phyloP scores from a whole-genome alignment of 2,113 vertebrate species.

The Mystacornis crossleyi region DNA sequence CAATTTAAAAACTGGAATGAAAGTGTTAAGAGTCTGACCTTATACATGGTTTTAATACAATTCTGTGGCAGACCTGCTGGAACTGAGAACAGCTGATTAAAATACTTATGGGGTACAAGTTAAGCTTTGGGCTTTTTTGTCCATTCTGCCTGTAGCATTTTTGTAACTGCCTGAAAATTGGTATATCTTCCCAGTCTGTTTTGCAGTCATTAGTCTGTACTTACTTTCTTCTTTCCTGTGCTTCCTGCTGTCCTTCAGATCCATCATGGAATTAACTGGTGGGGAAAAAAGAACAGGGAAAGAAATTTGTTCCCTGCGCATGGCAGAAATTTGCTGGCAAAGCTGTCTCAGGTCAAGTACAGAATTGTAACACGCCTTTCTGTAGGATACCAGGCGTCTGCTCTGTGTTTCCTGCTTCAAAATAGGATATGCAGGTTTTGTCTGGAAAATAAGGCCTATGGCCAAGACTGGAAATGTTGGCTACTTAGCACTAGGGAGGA shows the following conservation, averaged over 20 bases:
- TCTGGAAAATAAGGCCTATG: neutral
- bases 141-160: neutral
- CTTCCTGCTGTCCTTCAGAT: neutral
- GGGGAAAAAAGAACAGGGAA: neutral
- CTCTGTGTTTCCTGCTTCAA: neutral
- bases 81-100: neutral
- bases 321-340: neutral
- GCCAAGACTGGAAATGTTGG: neutral
- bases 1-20: neutral
- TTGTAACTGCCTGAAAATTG: neutral
- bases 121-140: neutral
- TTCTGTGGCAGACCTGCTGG: neutral
- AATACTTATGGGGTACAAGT: neutral
- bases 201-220: neutral
- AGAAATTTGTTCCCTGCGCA: neutral
- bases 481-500: neutral
- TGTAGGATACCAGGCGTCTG: neutral
- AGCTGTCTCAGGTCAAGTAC: neutral
- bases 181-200: neutral
- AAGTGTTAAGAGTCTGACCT: neutral
- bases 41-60: neutral
- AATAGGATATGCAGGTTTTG: neutral
- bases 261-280: neutral
- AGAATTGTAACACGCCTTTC: neutral
- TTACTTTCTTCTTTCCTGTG: neutral